These are phyloP conservation scores for Halesus radiatus DNA, from an alignment of 1,140 invertebrate species.

Conservation along the genomic window DNA sequence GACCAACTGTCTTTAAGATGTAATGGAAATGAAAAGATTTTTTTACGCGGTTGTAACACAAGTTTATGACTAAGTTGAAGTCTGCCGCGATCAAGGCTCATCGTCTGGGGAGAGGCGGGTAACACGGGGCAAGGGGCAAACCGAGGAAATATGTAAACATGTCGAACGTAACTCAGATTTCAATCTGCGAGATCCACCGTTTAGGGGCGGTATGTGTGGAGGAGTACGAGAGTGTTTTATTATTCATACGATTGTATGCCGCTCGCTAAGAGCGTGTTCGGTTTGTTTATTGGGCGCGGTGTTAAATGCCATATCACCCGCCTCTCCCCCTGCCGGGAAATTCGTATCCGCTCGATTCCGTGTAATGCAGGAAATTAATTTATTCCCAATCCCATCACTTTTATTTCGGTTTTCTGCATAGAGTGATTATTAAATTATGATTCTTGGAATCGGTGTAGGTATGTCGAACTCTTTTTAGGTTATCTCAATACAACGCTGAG, in stretches of 20 bases:
- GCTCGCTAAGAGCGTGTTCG: slow-evolving; percentile 41
- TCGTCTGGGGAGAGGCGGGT: background rate
- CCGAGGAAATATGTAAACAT: slow-evolving; percentile 58
- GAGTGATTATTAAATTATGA: too few relatives aligned
- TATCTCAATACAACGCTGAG: too few relatives aligned
- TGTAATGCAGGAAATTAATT: background rate
- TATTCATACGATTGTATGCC: slow-evolving; percentile 56
- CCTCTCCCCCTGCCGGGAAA: slow-evolving; percentile 35
- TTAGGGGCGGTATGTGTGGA: slow-evolving; percentile 38
- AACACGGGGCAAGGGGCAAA: slow-evolving; percentile 34
- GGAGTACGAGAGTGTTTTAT: slow-evolving; percentile 53
- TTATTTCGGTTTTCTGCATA: too few relatives aligned
- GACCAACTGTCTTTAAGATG: too few relatives aligned
- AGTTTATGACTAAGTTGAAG: background rate
- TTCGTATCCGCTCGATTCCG: slow-evolving; percentile 34
- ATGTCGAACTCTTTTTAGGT: too few relatives aligned
- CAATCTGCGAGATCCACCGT: slow-evolving; percentile 53
- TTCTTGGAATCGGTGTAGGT: too few relatives aligned
- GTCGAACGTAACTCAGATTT: slow-evolving; percentile 59
- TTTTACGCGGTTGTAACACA: background rate
- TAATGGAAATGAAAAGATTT: background rate
- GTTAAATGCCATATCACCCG: slow-evolving; percentile 52
- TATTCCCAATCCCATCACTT: too few relatives aligned
- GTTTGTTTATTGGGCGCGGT: slow-evolving; percentile 54
- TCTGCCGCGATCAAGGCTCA: slow-evolving; percentile 11